Conservation (phyloP, 2,113 vertebrate species). For the Phaethornis superciliosus region DNA sequence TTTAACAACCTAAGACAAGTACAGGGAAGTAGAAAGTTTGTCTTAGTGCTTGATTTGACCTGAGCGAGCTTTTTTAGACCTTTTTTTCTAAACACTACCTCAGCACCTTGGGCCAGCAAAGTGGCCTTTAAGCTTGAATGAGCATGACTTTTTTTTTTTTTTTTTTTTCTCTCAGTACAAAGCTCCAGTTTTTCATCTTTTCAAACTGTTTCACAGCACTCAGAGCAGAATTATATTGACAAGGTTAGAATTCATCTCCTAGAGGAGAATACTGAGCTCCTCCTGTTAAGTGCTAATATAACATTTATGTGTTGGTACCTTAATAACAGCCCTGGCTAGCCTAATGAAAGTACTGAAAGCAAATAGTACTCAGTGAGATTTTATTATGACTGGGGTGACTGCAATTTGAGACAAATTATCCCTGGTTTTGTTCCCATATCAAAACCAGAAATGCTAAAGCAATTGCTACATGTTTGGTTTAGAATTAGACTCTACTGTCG, state of each 20-base stretch:
- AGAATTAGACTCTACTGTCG: conserved; percentile 86
- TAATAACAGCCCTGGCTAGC: conserved; percentile 82
- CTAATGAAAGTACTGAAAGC: conserved; percentile 85
- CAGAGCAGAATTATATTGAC: conserved; percentile 89
- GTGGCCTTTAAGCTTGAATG: conserved; percentile 91
- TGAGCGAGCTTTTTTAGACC: conserved; percentile 76
- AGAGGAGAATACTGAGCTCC: conserved; percentile 81
- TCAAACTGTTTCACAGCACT: conserved; percentile 79
- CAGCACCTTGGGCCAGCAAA: conserved; percentile 82
- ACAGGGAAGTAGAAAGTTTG: conserved; percentile 74
- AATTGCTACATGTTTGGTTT: conserved; percentile 81
- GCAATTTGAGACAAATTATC: conserved; percentile 84
- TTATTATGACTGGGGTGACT: conserved; percentile 82
- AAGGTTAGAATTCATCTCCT: conserved; percentile 87
- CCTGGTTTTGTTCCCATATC: conserved; percentile 79
- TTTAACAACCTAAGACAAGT: conserved; percentile 84
- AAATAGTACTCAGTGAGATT: conserved; percentile 81
- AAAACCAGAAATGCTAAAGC: conserved; percentile 79
- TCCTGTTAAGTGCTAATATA: conserved; percentile 91
- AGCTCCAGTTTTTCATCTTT: conserved; percentile 81
- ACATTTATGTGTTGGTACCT: conserved; percentile 88
- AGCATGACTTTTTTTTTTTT: conserved; percentile 74
- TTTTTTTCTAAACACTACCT: conserved; percentile 72
- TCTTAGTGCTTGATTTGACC: conserved; percentile 78
- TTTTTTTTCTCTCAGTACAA: conserved; percentile 50